phyloP scores from a whole-genome alignment of 1,140 invertebrate species.

The Trissolcus basalis region DNA sequence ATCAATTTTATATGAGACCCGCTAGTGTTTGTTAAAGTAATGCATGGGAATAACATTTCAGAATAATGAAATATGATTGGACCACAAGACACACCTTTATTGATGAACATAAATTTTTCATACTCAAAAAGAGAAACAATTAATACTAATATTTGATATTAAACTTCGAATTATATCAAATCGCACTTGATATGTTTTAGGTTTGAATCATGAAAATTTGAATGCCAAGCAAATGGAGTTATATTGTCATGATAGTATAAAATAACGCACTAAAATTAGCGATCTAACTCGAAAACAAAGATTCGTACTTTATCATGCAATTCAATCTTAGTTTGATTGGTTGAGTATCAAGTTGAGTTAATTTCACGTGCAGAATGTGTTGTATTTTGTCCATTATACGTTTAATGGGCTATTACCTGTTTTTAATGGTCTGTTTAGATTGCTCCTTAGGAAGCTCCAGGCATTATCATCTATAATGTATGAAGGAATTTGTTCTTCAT shows the following conservation, averaged over 20 bases:
- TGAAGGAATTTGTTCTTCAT: constrained; percentile 44
- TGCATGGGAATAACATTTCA: too few species aligned
- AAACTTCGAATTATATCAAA: too few species aligned
- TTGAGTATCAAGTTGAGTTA: constrained; percentile 50
- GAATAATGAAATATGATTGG: too few species aligned
- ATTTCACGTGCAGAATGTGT: constrained; percentile 50
- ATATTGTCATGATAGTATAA: not conserved
- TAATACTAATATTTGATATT: too few species aligned
- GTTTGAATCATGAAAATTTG: too few species aligned
- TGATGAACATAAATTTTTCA: too few species aligned
- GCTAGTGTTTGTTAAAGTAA: too few species aligned
- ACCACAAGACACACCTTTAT: too few species aligned
- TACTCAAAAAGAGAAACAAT: too few species aligned
- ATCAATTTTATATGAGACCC: too few species aligned
- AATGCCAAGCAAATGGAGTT: too few species aligned
- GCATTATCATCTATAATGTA: constrained; percentile 51
- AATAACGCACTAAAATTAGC: constrained; percentile 16
- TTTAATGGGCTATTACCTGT: constrained; percentile 59
- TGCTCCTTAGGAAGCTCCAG: constrained; percentile 47
- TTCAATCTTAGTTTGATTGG: constrained; percentile 50
- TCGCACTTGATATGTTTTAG: too few species aligned
- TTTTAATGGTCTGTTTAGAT: constrained; percentile 59
- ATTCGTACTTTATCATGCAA: constrained; percentile 40
- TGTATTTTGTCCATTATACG: constrained; percentile 58
- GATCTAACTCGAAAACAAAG: constrained; percentile 18